Evolutionary conservation across 2,888 invertebrate species (phyloP).

Genomic region (Tinea trinotella): DNA sequence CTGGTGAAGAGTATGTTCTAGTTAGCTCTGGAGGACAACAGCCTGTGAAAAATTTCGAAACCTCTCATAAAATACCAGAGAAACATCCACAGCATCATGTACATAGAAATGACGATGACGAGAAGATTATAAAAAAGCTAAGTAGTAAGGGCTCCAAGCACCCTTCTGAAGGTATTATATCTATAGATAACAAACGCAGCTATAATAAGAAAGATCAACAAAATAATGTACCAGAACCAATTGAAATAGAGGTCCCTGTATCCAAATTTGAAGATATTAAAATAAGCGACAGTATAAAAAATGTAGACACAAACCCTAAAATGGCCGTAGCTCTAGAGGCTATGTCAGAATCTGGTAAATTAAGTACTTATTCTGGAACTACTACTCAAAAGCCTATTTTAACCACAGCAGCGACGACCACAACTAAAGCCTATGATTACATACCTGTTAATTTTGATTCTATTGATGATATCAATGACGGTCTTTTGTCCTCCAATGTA

Average conservation of each 20-base stretch:
- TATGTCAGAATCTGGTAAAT: conserved; percentile 62
- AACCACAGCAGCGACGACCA: conserved; percentile 61
- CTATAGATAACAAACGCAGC: conserved; percentile 60
- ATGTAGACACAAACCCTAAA: conserved; percentile 54
- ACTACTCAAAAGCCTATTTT: conserved; percentile 72
- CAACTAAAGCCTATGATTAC: conserved; percentile 52
- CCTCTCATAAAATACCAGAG: conserved; percentile 79
- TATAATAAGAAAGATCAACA: conserved; percentile 48
- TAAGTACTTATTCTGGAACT: conserved; percentile 47
- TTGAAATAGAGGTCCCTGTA: conserved; percentile 61
- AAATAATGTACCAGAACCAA: conserved; percentile 50
- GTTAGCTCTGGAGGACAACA: conserved; percentile 71
- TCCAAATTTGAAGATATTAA: conserved; percentile 63
- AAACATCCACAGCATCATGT: conserved; percentile 52
- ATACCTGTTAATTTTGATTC: conserved; percentile 64
- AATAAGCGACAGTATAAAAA: conserved; percentile 65
- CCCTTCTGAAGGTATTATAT: conserved; percentile 54
- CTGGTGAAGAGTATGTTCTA: conserved; percentile 77
- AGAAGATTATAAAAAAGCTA: conserved; percentile 57
- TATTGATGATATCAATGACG: conserved; percentile 64
- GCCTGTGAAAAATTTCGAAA: conserved; percentile 73
- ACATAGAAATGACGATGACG: conserved; percentile 49
- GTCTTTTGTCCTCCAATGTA: conserved; percentile 62
- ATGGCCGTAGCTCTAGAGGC: conserved; percentile 59
- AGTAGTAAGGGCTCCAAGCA: conserved; percentile 47